These are phyloP conservation scores for Cephalopterus ornatus DNA, from an alignment of 2,113 vertebrate species.

Conservation along the genomic window DNA sequence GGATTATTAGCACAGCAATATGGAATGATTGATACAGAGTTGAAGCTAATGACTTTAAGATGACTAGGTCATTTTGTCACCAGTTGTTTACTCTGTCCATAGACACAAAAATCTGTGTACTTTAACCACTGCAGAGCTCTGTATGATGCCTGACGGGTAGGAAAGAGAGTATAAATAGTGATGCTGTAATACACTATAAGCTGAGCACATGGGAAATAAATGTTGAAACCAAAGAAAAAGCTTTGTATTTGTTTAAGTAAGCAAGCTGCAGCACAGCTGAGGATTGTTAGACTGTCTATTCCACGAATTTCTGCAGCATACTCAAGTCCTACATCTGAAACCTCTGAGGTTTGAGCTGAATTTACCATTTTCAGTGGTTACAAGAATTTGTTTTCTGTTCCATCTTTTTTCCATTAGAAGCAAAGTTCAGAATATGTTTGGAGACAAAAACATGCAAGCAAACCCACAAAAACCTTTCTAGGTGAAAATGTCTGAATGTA, in stretches of 20 bases:
- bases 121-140: not conserved
- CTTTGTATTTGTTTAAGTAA: not conserved
- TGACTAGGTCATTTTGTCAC: not conserved
- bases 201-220: not conserved
- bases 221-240: not conserved
- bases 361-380: not conserved
- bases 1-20: conserved; percentile 27
- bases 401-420: not conserved
- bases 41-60: conserved; percentile 25
- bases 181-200: not conserved
- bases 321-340: not conserved
- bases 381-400: not conserved
- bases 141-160: not conserved
- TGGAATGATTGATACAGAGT: not conserved
- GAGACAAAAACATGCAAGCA: not conserved
- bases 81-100: conserved; percentile 1
- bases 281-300: not conserved
- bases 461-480: not conserved
- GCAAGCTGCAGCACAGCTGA: not conserved
- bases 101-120: not conserved
- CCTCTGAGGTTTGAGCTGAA: not conserved
- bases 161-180: not conserved
- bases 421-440: not conserved
- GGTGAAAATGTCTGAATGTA: not conserved
- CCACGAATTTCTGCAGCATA: not conserved